Conservation (phyloP, 2,113 vertebrate species). For the Peromyscus californicus region DNA sequence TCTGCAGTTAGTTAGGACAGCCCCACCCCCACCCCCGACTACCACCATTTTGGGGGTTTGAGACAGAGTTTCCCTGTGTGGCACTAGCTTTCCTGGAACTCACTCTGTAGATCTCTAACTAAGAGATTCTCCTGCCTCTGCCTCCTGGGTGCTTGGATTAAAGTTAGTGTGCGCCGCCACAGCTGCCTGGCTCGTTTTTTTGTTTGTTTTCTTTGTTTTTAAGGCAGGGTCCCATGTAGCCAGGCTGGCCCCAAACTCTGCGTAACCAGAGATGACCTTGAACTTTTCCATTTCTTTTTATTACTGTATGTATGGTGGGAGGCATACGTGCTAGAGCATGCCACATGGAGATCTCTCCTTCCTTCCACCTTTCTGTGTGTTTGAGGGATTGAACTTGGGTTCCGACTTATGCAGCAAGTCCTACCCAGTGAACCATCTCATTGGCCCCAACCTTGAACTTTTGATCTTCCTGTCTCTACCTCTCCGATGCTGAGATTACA, state of each 20-base stretch:
- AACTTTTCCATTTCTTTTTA: background rate
- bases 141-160: background rate
- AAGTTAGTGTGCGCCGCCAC: background rate
- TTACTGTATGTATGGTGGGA: background rate
- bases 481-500: background rate
- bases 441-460: background rate
- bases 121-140: background rate
- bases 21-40: fast-evolving
- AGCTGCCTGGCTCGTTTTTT: background rate
- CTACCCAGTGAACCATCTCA: background rate
- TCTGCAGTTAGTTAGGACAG: too few relatives aligned
- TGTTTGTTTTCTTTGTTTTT: background rate
- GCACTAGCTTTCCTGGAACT: background rate
- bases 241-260: background rate
- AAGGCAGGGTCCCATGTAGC: background rate
- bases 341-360: background rate
- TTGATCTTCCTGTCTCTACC: background rate
- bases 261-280: background rate
- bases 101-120: background rate
- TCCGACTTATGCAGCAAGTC: background rate
- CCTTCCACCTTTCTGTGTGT: background rate
- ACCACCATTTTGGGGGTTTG: background rate
- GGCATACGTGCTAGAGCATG: background rate
- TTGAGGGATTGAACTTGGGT: background rate
- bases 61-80: background rate